Conservation (phyloP, 2,113 vertebrate species). For the Fregata magnificens region DNA sequence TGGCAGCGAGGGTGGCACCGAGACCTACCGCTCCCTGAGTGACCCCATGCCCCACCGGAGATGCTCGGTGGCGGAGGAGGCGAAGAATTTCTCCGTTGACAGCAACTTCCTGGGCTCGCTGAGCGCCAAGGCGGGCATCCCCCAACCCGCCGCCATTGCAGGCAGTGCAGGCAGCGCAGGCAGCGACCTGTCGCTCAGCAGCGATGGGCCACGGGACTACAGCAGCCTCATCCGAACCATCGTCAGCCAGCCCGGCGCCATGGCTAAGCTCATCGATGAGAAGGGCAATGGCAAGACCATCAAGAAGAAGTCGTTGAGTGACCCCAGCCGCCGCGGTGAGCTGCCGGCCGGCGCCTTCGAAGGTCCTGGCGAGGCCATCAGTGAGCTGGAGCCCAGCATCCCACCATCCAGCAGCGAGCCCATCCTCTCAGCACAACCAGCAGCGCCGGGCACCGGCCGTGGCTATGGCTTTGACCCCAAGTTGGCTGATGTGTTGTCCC, state of each 20-base stretch:
- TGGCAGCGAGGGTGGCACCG: slow-evolving; percentile 70
- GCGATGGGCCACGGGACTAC: slow-evolving; percentile 86
- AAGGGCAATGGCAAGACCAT: slow-evolving; percentile 86
- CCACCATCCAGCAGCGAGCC: slow-evolving; percentile 94
- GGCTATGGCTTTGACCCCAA: slow-evolving; percentile 42
- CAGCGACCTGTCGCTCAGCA: slow-evolving; percentile 91
- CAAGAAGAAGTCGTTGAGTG: slow-evolving; percentile 97
- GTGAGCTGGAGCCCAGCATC: slow-evolving; percentile 86
- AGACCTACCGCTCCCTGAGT: slow-evolving; percentile 90
- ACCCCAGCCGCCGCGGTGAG: slow-evolving; percentile 92
- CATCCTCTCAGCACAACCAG: slow-evolving; percentile 84
- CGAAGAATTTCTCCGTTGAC: slow-evolving; percentile 88
- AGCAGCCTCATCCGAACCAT: slow-evolving; percentile 90
- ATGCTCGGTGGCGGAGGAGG: slow-evolving; percentile 79
- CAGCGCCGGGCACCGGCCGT: background rate
- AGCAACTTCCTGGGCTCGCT: slow-evolving; percentile 92
- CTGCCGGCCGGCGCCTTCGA: slow-evolving; percentile 69
- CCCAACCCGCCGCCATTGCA: slow-evolving; percentile 60
- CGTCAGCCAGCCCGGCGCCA: slow-evolving; percentile 87
- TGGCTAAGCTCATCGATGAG: slow-evolving; percentile 87
- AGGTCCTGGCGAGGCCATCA: slow-evolving; percentile 83
- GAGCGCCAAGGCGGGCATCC: slow-evolving; percentile 77
- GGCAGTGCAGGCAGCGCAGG: slow-evolving; percentile 85
- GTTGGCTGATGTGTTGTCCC: slow-evolving; percentile 42
- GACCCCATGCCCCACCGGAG: slow-evolving; percentile 95